phyloP scores from a whole-genome alignment of 2,888 invertebrate genomes.

The Tricholauxania praeusta region DNA sequence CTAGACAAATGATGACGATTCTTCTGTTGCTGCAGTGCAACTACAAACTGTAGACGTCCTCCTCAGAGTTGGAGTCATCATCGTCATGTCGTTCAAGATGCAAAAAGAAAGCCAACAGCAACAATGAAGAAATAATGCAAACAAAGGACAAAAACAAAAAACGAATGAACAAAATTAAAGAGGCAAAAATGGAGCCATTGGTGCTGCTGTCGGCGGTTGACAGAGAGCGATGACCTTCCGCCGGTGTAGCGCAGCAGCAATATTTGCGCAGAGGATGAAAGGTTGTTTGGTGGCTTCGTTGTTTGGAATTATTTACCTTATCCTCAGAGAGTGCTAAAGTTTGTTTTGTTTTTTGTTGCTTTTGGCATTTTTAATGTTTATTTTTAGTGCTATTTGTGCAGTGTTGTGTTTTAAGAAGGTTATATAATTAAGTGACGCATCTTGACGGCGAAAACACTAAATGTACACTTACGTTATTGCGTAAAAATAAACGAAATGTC shows the following conservation, averaged over 20 bases:
- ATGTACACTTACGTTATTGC: background rate
- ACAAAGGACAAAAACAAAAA: slow-evolving; percentile 6
- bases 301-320: slow-evolving; percentile 25
- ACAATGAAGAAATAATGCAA: background rate
- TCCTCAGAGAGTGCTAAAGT: slow-evolving; percentile 7
- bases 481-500: no score
- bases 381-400: slow-evolving; percentile 20
- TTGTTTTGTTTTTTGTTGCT: slow-evolving; percentile 11
- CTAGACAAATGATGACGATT: no score
- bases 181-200: slow-evolving; percentile 24
- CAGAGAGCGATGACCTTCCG: slow-evolving; percentile 34
- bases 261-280: background rate
- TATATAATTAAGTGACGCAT: slow-evolving; percentile 31
- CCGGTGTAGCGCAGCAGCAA: slow-evolving; percentile 8
- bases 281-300: slow-evolving; percentile 11
- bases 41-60: no score
- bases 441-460: background rate
- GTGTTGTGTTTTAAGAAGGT: slow-evolving; percentile 20
- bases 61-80: no score
- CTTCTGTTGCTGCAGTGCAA: no score
- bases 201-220: slow-evolving; percentile 2
- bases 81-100: slow-evolving; percentile 7
- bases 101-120: background rate
- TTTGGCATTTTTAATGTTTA: slow-evolving; percentile 11
- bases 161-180: background rate